A percentile compares a stretch with the other conserved stretches of the same genome.
Evolutionary conservation across 1,140 invertebrate species (phyloP).

Genomic region (Zaprionus ghesquierei): DNA sequence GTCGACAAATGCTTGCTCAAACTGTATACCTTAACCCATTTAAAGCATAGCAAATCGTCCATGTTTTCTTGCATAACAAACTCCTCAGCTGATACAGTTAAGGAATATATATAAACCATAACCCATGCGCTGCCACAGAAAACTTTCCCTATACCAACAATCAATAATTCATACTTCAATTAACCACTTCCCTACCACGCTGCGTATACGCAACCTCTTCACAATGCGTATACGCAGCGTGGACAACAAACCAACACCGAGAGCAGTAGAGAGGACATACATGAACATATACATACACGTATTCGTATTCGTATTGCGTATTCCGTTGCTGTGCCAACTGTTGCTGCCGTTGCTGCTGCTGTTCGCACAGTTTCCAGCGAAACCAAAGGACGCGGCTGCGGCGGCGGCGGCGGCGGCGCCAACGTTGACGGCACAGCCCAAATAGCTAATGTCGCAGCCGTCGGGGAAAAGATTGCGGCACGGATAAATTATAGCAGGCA

Average conservation of each 20-base stretch:
- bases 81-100: neutral
- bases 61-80: too few species aligned
- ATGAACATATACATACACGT: constrained; percentile 56
- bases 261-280: neutral
- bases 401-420: too few species aligned
- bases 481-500: constrained; percentile 68
- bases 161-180: too few species aligned
- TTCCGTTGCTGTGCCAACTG: constrained; percentile 40
- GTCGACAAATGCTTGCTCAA: too few species aligned
- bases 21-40: too few species aligned
- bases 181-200: too few species aligned
- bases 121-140: too few species aligned
- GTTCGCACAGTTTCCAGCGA: neutral
- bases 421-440: constrained; percentile 38
- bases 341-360: constrained; percentile 19
- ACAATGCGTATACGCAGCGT: constrained; percentile 69
- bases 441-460: constrained; percentile 72
- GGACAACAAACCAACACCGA: constrained; percentile 32
- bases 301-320: constrained; percentile 57
- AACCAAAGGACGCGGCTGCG: constrained; percentile 13
- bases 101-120: neutral
- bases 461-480: constrained; percentile 78
- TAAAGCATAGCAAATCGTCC: too few species aligned
- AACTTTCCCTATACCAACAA: too few species aligned
- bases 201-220: neutral